Base-by-base conservation (phyloP, 2,113 vertebrate species). In the Ageneiosus marmoratus region DNA sequence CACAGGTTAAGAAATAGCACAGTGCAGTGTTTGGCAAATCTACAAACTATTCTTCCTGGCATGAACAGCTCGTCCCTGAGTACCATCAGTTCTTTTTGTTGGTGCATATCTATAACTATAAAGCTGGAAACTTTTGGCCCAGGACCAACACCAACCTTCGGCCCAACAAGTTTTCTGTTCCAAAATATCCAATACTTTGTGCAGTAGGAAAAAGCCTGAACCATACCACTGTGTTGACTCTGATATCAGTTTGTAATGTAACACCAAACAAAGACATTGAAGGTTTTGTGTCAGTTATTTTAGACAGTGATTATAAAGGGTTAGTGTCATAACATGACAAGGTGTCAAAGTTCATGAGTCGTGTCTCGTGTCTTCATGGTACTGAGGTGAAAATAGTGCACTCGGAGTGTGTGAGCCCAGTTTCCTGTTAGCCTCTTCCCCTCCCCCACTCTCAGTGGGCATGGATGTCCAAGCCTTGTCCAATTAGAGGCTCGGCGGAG, bases 391-490 rank as follows among this genome's bases (percentile, higher is more conserved):
- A 53, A 37, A 51, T 60, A 65, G 81, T 83, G 69, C 58, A 65
- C 53, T 58, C 20, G n/a, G 58, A 82, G 58, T 67, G 63, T 60
- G 63, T 63, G 12, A 18, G 77, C 58, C 41, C 7, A 7, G 32
- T 51, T 34, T 84, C 48, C 3, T 67, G 46, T 29, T 10, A 9
- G 46, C 73, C 77, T 32, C 60, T 20, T 55, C 76, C 58, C 50
- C 65, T 22, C 41, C 74, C 27, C 81, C 55, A 9, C 53, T 83
- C 24, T 77, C 81, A 95, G 90, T 95, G 95, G 87, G 94, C 94
- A 4, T 95, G 93, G 85, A 95, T 94, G 91, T 95, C 94, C 85
- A 94, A 93, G 89, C 92, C 92, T 87, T 93, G 94, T 74, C 93
- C 89, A 80, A 94, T 88, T 67, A 94, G 93, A 18, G 92, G 91